Evolutionary conservation across 2,113 vertebrate species (phyloP), one percentile per base, ranked within the genome.

Genomic region (Odontesthes bonariensis): DNA sequence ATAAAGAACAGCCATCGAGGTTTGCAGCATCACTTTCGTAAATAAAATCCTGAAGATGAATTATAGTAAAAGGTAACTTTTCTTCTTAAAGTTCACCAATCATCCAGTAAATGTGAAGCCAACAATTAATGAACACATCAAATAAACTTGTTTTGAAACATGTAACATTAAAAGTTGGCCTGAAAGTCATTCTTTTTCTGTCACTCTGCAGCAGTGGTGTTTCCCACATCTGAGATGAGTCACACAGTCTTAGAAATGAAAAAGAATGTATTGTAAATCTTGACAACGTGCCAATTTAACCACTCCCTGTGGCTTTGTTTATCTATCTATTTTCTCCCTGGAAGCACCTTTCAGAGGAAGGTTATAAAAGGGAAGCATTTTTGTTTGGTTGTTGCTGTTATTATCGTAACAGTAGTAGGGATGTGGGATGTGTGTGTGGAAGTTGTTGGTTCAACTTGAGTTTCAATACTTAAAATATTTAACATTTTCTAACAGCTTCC

Each of bases 11-110:
- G 35, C 12, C 17, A 35, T 58, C 46, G 56, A 79, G 4, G 31
- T 22, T 69, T 68, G 51, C 13, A 59, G 3, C 33, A 22, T 54
- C 17, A 63, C 33, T 33, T 65, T 73, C 31, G 65, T 27, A 52
- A 0, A 60, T 40, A 1, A 1, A 32, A 40, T 60, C 56, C 32
- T 60, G 52, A 70, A 19, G 46, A 19, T 19, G 6, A 8, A n/a
- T n/a, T 49, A 7, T 19, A 49, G 2, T 49, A 49, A 49, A 49
- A n/a, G 46, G 17, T 12, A 44, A 44, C 13, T 44, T 44, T 12
- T 44, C 19, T 49, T 13, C 17, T 49, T 14, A 4, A 44, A 16
- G 42, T 23, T 58, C 22, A 4, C 42, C 27, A 27, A 27, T 27
- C 27, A 27, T 3, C 3, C 27, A 27, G 27, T 27, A 27, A 27